Evolutionary conservation across 2,113 vertebrate genomes (phyloP), one percentile per base, ranked within the genome.

Genomic region (Corythaixoides concolor): DNA sequence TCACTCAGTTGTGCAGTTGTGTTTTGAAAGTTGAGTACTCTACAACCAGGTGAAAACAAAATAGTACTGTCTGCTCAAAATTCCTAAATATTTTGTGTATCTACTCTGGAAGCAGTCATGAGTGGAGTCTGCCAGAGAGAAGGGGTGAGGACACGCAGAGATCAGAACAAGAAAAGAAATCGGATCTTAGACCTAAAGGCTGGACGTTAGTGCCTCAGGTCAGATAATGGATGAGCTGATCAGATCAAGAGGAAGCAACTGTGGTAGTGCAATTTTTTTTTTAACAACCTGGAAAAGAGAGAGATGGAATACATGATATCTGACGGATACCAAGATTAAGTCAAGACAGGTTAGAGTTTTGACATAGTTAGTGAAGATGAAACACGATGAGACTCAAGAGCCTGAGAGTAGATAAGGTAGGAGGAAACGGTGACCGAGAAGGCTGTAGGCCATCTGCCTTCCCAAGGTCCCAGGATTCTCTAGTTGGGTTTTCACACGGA

Each of bases 11-110:
- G 39, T 7, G 6, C 26, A 68, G 70, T 45, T 70, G 37, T 23
- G 35, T 12, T 85, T 28, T 41, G 53, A n/a, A 53, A 82, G 50
- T 15, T 60, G 43, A 41, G 55, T 19, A 4, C 12, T 23, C 23
- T 60, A 47, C 23, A 39, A 27, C 7, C 28, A 62, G n/a, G 35
- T 37, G 81, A 77, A 55, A 89, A 67, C 13, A 59, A 39, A 5
- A 12, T 0, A 64, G 62, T 0, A 5, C 23, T 20, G 37, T 2
- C 39, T 56, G 66, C 39, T 35, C 15, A 3, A 64, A 85, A 89
- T 35, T 64, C 77, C 55, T 9, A 22, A 75, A 53, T 88, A 20
- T 62, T 88, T 66, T 26, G 39, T 20, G 2, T 28, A 18, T 32
- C n/a, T 85, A 2, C 43, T 47, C 35, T 8, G 17, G 50, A 89